Conservation (phyloP, 2,888 invertebrate species). For the Lydus trimaculatus region DNA sequence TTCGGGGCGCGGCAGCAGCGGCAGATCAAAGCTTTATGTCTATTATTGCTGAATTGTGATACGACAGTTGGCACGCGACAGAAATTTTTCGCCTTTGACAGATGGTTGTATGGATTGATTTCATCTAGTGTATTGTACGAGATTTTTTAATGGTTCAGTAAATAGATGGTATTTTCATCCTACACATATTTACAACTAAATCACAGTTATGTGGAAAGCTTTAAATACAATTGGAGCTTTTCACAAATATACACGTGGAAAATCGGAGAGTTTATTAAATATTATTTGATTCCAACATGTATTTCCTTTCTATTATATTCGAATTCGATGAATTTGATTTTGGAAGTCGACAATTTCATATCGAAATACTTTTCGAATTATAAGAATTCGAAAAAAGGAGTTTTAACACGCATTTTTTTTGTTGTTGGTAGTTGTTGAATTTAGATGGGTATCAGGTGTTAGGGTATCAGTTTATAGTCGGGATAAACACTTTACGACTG, state of each 20-base stretch:
- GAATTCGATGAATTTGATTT: neutral
- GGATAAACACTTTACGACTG: conserved; percentile 56
- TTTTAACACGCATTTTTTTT: conserved; percentile 19
- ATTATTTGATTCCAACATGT: conserved; percentile 15
- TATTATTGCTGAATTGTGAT: conserved; percentile 22
- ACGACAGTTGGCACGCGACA: conserved; percentile 36
- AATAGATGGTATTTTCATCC: conserved; percentile 30
- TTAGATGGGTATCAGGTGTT: conserved; percentile 46
- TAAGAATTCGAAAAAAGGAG: neutral
- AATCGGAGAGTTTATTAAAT: conserved; percentile 1
- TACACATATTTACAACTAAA: conserved; percentile 22
- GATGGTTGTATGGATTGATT: conserved; percentile 21
- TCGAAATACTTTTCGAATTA: conserved; percentile 1
- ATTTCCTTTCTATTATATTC: neutral
- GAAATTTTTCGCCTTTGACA: conserved; percentile 37
- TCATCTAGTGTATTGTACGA: conserved; percentile 26
- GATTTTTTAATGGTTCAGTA: conserved; percentile 32
- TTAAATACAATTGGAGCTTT: conserved; percentile 13
- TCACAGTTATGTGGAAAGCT: conserved; percentile 12
- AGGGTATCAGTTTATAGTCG: conserved; percentile 50
- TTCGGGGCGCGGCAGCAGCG: too few species aligned
- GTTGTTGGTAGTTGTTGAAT: conserved; percentile 8
- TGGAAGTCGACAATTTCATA: neutral
- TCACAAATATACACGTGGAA: conserved; percentile 5
- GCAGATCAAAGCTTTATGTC: too few species aligned